These are phyloP conservation scores for Drosophila anomalata DNA, from an alignment of 2,888 invertebrate genomes.

Conservation along the genomic window DNA sequence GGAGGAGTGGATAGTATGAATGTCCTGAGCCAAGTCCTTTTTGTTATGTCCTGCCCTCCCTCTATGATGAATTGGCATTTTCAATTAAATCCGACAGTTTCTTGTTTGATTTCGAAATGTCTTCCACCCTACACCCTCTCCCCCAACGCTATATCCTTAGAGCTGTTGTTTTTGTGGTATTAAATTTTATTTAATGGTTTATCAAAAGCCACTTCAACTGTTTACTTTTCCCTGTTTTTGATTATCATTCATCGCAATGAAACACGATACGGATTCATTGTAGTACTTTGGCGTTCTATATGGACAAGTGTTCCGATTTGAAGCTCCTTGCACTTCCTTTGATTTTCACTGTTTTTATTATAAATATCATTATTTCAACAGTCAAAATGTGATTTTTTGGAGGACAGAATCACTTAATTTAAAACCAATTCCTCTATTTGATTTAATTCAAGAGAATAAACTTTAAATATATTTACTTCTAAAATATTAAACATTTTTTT, in stretches of 20 bases:
- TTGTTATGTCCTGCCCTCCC: constrained; percentile 1
- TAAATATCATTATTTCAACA: too few species aligned
- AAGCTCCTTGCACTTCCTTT: background rate
- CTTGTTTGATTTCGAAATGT: constrained; percentile 52
- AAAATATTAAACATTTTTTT: too few species aligned
- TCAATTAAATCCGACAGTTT: constrained; percentile 76
- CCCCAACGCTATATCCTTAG: background rate
- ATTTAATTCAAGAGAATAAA: too few species aligned
- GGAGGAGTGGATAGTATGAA: background rate
- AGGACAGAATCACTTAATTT: too few species aligned
- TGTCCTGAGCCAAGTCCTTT: background rate
- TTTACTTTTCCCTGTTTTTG: constrained; percentile 59
- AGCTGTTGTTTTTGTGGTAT: constrained; percentile 49
- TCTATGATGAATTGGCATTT: constrained; percentile 80
- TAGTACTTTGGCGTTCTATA: constrained; percentile 45
- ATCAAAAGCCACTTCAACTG: constrained; percentile 81
- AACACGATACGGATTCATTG: constrained; percentile 38
- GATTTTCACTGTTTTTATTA: constrained; percentile 1
- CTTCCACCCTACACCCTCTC: constrained; percentile 17
- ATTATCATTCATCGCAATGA: constrained; percentile 56
- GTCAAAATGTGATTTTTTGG: too few species aligned
- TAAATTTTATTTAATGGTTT: constrained; percentile 80
- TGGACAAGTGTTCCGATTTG: constrained; percentile 33
- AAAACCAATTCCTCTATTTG: too few species aligned
- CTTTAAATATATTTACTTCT: too few species aligned